A percentile compares a stretch with the other conserved stretches of the same genome.
These are phyloP conservation scores for Acanthochromis polyacanthus DNA, from an alignment of 2,113 vertebrate genomes.

Conservation along the genomic window DNA sequence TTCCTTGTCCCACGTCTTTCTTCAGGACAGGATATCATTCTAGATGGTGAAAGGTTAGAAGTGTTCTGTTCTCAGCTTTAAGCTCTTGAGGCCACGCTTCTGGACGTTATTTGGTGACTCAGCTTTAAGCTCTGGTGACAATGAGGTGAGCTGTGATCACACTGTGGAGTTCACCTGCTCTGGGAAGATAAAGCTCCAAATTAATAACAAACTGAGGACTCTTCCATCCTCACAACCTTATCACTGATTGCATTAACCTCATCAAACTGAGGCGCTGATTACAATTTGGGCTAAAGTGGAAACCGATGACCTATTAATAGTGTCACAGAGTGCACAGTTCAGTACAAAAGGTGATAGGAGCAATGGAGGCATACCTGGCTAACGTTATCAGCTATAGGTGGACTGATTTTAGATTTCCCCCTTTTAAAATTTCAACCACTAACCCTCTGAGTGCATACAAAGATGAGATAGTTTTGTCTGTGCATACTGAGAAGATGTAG, in stretches of 20 bases:
- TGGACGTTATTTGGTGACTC: conserved; percentile 1
- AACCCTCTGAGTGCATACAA: no score
- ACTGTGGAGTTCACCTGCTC: background rate
- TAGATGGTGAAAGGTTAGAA: background rate
- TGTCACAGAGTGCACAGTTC: no score
- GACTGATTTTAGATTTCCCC: no score
- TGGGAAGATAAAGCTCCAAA: background rate
- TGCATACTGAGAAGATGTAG: no score
- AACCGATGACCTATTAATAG: no score
- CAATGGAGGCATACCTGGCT: no score
- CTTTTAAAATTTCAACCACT: no score
- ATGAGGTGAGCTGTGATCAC: conserved; percentile 10
- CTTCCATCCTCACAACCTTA: background rate
- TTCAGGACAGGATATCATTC: background rate
- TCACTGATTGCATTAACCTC: background rate
- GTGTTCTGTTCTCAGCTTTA: background rate
- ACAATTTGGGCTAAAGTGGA: background rate
- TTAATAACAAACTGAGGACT: no score
- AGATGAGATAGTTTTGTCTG: no score
- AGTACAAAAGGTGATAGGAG: no score
- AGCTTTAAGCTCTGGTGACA: background rate
- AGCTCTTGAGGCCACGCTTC: background rate
- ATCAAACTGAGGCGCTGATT: background rate
- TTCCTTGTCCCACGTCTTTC: background rate
- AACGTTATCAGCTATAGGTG: no score